Percentiles rank a stretch among this genome's conserved stretches.
Evolutionary conservation across 2,113 vertebrate species (phyloP).

Genomic region (Delphinapterus leucas): DNA sequence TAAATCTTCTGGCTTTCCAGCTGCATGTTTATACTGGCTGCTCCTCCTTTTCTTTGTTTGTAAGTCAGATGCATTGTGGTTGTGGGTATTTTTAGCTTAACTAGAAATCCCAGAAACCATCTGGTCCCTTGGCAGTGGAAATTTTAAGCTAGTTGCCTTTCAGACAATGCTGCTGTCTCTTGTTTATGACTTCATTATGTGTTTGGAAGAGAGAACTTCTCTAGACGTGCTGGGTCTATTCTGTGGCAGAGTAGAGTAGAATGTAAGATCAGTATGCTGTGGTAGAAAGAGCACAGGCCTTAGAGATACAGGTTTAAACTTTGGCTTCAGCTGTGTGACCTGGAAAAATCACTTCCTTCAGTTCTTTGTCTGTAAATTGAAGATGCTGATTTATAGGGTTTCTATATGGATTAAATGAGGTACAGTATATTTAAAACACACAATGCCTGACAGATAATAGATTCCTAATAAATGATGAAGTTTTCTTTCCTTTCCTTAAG

Average conservation of each 20-base stretch:
- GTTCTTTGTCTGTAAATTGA: background rate
- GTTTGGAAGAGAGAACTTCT: slow-evolving; percentile 32
- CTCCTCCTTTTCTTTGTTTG: slow-evolving; percentile 47
- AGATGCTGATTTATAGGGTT: background rate
- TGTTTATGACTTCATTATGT: slow-evolving; percentile 28
- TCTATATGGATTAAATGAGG: background rate
- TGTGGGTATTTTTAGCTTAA: slow-evolving; percentile 51
- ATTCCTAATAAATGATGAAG: background rate
- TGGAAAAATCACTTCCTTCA: background rate
- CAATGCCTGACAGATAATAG: background rate
- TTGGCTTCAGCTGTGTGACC: background rate
- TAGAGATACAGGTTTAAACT: background rate
- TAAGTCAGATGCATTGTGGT: slow-evolving; percentile 35
- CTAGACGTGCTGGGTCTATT: background rate
- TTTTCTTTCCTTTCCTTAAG: slow-evolving; percentile 3
- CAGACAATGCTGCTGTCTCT: slow-evolving; percentile 47
- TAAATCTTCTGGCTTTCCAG: slow-evolving; percentile 36
- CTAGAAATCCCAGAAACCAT: slow-evolving; percentile 56
- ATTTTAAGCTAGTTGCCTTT: slow-evolving; percentile 51
- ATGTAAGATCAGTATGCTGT: background rate
- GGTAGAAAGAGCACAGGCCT: background rate
- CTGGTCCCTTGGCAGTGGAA: slow-evolving; percentile 53
- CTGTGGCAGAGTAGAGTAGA: background rate
- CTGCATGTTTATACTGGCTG: slow-evolving; percentile 32
- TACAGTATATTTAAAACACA: slow-evolving; percentile 24